Base-by-base conservation (phyloP, 2,113 vertebrate genomes). In the Gymnorhina tibicen region DNA sequence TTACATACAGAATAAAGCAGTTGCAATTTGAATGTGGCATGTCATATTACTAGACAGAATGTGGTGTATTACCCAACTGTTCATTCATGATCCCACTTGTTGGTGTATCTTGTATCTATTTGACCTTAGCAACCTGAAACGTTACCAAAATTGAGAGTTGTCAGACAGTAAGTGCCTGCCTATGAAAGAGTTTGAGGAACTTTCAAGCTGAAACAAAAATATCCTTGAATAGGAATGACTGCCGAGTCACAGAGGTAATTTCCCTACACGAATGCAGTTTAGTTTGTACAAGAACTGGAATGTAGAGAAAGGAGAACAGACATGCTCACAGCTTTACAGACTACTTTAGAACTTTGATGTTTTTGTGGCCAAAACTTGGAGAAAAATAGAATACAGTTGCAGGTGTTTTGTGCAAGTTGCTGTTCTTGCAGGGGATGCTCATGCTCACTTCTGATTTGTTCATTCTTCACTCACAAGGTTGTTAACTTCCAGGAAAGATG, bases 1-100 rank as follows among this genome's bases (percentile, higher is more conserved):
- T 89, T 95, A 52, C 59, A 70, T 73, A 85, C 53, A 78, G 82
- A 95, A 95, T 93, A 92, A 97, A 95, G 88, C 78, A 77, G 89
- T 93, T 95, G 74, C 63, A 82, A 37, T 85, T 92, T 93, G 93
- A 85, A 74, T 89, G 59, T 91, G 86, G 24, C 64, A 87, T 39
- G 41, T 76, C 59, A 3, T 64, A 37, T 73, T 94, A 42, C 73
- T 41, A 59, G 91, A 83, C 89, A 95, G 86, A 50, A 55, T 91
- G 56, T 86, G 84, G 49, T 70, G 21, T 72, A 56, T 91, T 93
- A 55, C 70, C 70, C 63, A 62, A 33, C 55, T 13, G 5, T 62
- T 94, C 76, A 56, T 85, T 95, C 70, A 33, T 49, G 63, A 84
- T 85, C 53, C 52, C 82, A 59, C 0, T 84, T 83, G 56, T 69